Evolutionary conservation across 2,113 vertebrate genomes (phyloP).

Genomic region (Myotis lucifugus): DNA sequence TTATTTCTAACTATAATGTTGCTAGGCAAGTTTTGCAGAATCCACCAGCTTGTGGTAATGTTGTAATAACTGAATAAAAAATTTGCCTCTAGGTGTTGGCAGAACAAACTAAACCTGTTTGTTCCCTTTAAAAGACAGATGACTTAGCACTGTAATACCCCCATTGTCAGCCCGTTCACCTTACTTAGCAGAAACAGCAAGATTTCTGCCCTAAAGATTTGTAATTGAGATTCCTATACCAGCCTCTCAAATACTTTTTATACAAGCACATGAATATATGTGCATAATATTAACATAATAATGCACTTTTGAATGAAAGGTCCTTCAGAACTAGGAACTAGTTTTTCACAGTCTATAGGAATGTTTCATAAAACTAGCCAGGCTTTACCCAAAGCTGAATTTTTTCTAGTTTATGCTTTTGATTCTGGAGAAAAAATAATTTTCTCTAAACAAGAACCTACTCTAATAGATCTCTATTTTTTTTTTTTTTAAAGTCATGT

Average conservation of each 20-base stretch:
- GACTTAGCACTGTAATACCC: constrained; percentile 35
- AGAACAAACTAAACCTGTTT: constrained; percentile 64
- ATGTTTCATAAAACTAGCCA: not conserved
- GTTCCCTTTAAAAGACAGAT: constrained; percentile 27
- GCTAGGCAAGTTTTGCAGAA: constrained; percentile 71
- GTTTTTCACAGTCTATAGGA: constrained; percentile 23
- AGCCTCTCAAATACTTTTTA: constrained; percentile 30
- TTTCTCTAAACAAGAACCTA: constrained; percentile 33
- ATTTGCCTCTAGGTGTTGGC: not conserved
- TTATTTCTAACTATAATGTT: constrained; percentile 62
- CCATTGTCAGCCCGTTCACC: not conserved
- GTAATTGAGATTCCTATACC: constrained; percentile 12
- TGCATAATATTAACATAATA: constrained; percentile 22
- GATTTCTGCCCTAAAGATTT: constrained; percentile 44
- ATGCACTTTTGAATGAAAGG: not conserved
- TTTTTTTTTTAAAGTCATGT: not conserved
- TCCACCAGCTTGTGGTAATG: constrained; percentile 53
- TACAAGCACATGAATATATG: not conserved
- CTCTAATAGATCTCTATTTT: constrained; percentile 3
- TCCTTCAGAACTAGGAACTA: not conserved
- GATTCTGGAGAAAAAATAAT: constrained; percentile 28
- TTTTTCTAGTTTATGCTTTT: constrained; percentile 32
- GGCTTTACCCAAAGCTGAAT: constrained; percentile 45
- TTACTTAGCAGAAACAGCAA: constrained; percentile 31
- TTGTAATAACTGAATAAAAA: constrained; percentile 64